phyloP scores from a whole-genome alignment of 2,888 invertebrate genomes.

The Piscicola geometra region DNA sequence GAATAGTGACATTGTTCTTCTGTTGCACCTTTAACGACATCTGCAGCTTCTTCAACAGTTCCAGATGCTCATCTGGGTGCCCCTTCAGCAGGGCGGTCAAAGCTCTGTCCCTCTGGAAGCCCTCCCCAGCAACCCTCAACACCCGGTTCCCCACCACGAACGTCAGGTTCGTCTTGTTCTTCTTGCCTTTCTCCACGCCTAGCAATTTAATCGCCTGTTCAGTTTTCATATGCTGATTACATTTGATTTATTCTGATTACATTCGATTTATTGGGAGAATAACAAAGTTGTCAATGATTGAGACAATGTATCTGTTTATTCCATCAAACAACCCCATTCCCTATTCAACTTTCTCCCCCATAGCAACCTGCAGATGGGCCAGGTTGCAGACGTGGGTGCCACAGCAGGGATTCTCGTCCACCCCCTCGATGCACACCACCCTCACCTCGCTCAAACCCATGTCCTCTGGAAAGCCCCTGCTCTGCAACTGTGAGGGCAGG shows the following conservation, averaged over 20 bases:
- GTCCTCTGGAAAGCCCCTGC: slow-evolving; percentile 73
- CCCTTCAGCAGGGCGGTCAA: slow-evolving; percentile 69
- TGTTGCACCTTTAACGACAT: slow-evolving; percentile 65
- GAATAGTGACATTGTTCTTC: slow-evolving; percentile 65
- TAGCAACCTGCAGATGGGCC: slow-evolving; percentile 60
- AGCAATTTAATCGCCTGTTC: slow-evolving; percentile 61
- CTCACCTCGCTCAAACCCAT: slow-evolving; percentile 66
- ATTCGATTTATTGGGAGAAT: no score
- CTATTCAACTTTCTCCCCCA: no score
- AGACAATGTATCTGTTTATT: no score
- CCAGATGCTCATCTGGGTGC: slow-evolving; percentile 67
- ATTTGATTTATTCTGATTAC: no score
- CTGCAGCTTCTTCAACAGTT: slow-evolving; percentile 70
- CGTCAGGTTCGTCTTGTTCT: slow-evolving; percentile 58
- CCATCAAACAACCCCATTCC: no score
- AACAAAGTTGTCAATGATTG: no score
- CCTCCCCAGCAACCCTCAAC: slow-evolving; percentile 62
- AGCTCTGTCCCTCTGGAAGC: slow-evolving; percentile 66
- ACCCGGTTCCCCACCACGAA: slow-evolving; percentile 74
- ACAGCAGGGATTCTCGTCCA: slow-evolving; percentile 80
- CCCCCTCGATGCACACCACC: slow-evolving; percentile 69
- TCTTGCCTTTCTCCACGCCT: slow-evolving; percentile 70
- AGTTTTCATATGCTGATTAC: not conserved
- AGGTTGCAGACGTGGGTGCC: slow-evolving; percentile 78
- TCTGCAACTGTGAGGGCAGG: slow-evolving; percentile 60